Percentiles rank a stretch among this genome's conserved stretches.
phyloP scores from a whole-genome alignment of 1,140 invertebrate genomes.

The Theocolax elegans region DNA sequence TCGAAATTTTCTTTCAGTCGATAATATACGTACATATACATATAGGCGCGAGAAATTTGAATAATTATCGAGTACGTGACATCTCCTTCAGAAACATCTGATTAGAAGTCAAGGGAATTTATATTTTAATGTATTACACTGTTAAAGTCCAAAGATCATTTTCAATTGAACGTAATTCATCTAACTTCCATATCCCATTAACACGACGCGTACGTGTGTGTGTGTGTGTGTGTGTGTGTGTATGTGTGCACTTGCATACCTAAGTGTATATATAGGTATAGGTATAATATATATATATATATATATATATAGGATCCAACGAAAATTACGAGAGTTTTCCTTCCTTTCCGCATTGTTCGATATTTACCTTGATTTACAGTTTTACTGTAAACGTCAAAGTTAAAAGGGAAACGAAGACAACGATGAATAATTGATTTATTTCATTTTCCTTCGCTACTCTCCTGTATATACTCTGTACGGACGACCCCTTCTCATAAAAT shows the following conservation, averaged over 20 bases:
- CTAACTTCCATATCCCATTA: not conserved
- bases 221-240: not conserved
- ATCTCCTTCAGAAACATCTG: no score
- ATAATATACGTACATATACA: no score
- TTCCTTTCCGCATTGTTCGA: not conserved
- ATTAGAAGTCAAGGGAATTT: no score
- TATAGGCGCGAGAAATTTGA: no score
- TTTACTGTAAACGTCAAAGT: not conserved
- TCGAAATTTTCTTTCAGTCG: no score
- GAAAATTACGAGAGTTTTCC: not conserved
- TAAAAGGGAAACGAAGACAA: not conserved
- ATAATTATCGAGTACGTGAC: no score
- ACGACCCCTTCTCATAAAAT: conserved; percentile 13
- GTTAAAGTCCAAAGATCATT: no score
- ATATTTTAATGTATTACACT: no score
- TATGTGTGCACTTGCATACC: not conserved
- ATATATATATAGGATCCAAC: not conserved
- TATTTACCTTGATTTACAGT: not conserved
- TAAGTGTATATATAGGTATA: no score
- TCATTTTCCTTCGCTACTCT: not conserved
- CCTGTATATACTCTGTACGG: not conserved
- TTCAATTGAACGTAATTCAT: not conserved
- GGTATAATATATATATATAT: no score
- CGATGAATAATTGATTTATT: not conserved
- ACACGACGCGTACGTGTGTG: not conserved